These are phyloP conservation scores for Caenorhabditis auriculariae DNA, from an alignment of 2,888 invertebrate species.

Conservation along the genomic window DNA sequence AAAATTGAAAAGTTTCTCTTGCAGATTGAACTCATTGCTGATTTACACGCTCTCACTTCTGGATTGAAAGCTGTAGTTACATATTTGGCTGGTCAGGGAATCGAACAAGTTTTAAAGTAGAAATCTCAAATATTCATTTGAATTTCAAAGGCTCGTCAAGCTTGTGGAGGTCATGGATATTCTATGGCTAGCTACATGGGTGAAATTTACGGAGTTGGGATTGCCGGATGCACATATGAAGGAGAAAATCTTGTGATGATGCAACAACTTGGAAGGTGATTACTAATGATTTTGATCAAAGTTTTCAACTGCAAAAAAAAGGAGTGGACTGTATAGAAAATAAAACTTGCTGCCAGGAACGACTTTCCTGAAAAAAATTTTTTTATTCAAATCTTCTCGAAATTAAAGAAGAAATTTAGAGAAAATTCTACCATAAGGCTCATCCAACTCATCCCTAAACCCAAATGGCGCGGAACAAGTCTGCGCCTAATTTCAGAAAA, in stretches of 20 bases:
- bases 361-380: no score
- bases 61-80: constrained; percentile 87
- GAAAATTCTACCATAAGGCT: no score
- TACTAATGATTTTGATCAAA: neutral
- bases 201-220: constrained; percentile 67
- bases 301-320: no score
- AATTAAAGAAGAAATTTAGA: no score
- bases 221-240: constrained; percentile 90
- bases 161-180: constrained; percentile 95
- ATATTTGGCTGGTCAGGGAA: constrained; percentile 70
- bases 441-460: no score
- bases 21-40: constrained; percentile 57
- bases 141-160: constrained; percentile 71
- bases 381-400: no score
- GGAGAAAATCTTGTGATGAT: constrained; percentile 93
- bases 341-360: constrained; percentile 72
- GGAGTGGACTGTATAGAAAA: no score
- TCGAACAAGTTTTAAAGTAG: constrained; percentile 71
- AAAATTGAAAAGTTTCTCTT: no score
- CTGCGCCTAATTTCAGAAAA: no score
- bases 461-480: no score
- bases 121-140: no score
- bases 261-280: constrained; percentile 78
- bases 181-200: constrained; percentile 66
- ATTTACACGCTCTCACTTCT: constrained; percentile 88